Percentiles rank a stretch among this genome's conserved stretches.
These are phyloP conservation scores for Megaceryle torquata DNA, from an alignment of 2,113 vertebrate species.

Conservation along the genomic window DNA sequence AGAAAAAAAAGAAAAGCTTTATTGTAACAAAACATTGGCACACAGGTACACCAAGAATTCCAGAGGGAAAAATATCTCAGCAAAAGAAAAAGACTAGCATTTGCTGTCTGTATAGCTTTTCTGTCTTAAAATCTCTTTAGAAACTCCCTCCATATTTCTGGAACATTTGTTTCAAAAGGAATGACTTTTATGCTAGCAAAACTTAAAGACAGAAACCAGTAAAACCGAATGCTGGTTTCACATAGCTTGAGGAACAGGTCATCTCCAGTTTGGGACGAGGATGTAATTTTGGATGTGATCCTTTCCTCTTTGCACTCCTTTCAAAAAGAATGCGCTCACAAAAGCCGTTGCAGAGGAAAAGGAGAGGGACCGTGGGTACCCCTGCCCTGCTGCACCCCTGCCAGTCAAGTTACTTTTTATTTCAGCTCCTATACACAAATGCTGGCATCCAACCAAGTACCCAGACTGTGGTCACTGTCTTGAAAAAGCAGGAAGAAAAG, in stretches of 20 bases:
- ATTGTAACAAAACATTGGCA: not conserved
- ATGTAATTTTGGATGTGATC: no score
- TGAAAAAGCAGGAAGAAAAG: not conserved
- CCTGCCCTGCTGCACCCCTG: not conserved
- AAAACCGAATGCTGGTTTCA: accelerated
- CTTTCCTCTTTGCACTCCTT: not conserved
- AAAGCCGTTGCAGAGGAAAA: not conserved
- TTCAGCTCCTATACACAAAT: not conserved
- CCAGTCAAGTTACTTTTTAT: not conserved
- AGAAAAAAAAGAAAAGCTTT: slow-evolving; percentile 44
- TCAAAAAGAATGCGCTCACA: not conserved
- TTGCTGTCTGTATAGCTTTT: not conserved
- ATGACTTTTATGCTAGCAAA: not conserved
- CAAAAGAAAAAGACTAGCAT: not conserved
- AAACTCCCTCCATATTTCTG: not conserved
- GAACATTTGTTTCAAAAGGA: not conserved
- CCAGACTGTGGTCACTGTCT: accelerated
- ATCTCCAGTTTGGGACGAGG: not conserved
- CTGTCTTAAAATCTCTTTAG: not conserved
- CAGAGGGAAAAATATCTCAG: not conserved
- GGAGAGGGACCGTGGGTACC: accelerated
- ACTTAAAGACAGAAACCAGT: not conserved
- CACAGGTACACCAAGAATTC: not conserved
- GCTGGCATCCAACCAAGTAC: not conserved
- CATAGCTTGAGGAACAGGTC: not conserved